Conservation (phyloP, 1,140 invertebrate species). For the Drosophila bipectinata region DNA sequence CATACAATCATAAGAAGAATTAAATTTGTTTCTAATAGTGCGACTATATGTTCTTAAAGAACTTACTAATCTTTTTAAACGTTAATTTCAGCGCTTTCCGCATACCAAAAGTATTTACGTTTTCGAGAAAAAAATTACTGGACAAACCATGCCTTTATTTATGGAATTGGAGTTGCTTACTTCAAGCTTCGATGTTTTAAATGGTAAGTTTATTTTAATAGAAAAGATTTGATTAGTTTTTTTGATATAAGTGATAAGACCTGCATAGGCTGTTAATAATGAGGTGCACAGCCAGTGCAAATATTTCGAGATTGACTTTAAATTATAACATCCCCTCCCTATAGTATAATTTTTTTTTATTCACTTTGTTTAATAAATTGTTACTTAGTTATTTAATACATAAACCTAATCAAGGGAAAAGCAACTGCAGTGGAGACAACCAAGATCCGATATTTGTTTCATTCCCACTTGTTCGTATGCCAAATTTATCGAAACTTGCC, state of each 20-base stretch:
- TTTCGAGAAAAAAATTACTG: slow-evolving; percentile 91
- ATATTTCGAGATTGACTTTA: too few relatives aligned
- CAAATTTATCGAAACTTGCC: slow-evolving; percentile 6
- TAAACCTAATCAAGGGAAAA: not conserved
- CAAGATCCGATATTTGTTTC: not conserved
- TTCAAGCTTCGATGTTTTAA: slow-evolving; percentile 97
- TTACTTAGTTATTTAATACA: too few relatives aligned
- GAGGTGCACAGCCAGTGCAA: too few relatives aligned
- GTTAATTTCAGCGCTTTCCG: slow-evolving; percentile 91
- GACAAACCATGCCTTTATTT: slow-evolving; percentile 96
- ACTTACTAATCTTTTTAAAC: not conserved
- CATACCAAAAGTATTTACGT: slow-evolving; percentile 96
- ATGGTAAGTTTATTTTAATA: slow-evolving; percentile 90
- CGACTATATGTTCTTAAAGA: too few relatives aligned
- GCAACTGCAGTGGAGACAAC: not conserved
- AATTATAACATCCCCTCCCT: too few relatives aligned
- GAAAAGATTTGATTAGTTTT: not conserved
- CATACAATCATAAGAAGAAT: too few relatives aligned
- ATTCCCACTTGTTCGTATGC: not conserved
- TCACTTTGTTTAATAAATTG: too few relatives aligned
- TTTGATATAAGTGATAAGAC: not conserved
- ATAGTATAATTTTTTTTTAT: too few relatives aligned
- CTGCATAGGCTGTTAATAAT: too few relatives aligned
- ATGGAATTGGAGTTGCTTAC: slow-evolving; percentile 96
- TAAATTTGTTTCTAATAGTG: too few relatives aligned